Evolutionary conservation across 2,888 invertebrate species (phyloP), one percentile per base, ranked within the genome.

Genomic region (Tenthredo scrophulariae): DNA sequence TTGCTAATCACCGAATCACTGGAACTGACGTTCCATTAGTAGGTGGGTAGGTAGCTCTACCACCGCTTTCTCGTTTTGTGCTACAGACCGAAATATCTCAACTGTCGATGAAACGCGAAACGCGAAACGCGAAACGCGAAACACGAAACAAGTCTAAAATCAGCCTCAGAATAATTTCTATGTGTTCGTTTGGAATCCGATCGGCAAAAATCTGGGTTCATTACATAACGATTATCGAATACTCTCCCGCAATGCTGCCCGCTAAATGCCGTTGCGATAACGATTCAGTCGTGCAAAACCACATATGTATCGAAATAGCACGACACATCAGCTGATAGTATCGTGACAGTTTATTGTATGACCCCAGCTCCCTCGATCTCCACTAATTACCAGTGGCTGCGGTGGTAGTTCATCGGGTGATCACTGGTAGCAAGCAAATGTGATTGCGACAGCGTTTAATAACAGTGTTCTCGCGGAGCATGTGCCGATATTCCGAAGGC

Each of bases 11-110:
- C 80, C 80, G 62, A 80, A 80, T 62, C 80, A 62, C 80, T 80
- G 80, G 80, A 80, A 62, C 62, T 80, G 80, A 80, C 80, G 80
- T 80, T 80, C 62, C 80, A 80, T 80, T 80, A 80, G 80, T 62
- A 80, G 80, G 58, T 80, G 37, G 18, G 67, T 65, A n/a, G 37
- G 46, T 15, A 22, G 7, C 29, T 18, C 29, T 9, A 26, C 40
- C 33, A 40, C 22, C 37, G 58, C 33, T 80, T 80, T 80, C 26
- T 62, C 62, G 80, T 62, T 9, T n/a, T 74, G 40, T 43, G 43
- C 72, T 74, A 15, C 72, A 43, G 13, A 74, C 40, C 72, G 43
- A 43, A 22, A 74, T 26, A 74, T 77, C 33, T 54, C 77, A n/a
- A 50, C 77, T 77, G 46, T 50, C 77, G n/a, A 50, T 43, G 75